Conservation (phyloP, 1,140 invertebrate genomes). For the Scaptomyza montana region DNA sequence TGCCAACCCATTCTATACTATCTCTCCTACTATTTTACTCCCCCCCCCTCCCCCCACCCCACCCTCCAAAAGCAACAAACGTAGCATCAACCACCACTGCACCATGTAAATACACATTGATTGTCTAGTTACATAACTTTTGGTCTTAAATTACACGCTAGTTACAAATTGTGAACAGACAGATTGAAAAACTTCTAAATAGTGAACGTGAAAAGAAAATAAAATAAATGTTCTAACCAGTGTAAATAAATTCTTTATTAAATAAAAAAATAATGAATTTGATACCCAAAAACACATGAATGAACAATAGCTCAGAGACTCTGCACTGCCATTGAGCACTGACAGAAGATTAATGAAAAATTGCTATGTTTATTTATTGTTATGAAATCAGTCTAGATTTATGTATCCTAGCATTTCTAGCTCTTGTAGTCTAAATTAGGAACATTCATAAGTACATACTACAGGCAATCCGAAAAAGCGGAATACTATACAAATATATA, state of each 20-base stretch:
- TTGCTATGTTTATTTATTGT: not conserved
- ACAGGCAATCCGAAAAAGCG: not conserved
- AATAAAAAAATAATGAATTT: not conserved
- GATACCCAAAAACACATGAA: not conserved
- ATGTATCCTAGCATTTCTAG: not conserved
- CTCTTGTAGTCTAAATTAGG: not conserved
- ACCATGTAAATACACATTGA: constrained; percentile 28
- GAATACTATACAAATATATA: no score
- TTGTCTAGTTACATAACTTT: not conserved
- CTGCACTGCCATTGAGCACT: not conserved
- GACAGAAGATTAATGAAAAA: not conserved
- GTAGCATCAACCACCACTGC: constrained; percentile 13
- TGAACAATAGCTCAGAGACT: not conserved
- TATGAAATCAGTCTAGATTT: not conserved
- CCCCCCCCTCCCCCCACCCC: not conserved
- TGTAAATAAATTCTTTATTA: no score
- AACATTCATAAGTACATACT: not conserved
- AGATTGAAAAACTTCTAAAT: no score
- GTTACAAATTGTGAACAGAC: not conserved
- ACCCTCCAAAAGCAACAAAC: constrained; percentile 3
- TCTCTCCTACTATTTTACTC: constrained; percentile 1
- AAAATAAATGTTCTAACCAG: no score
- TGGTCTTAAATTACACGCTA: no score
- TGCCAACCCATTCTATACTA: not conserved
- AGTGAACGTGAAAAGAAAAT: no score